A percentile compares a stretch with the other conserved stretches of the same genome.
Conservation (phyloP, 1,140 invertebrate species). For the Drosophila eugracilis region DNA sequence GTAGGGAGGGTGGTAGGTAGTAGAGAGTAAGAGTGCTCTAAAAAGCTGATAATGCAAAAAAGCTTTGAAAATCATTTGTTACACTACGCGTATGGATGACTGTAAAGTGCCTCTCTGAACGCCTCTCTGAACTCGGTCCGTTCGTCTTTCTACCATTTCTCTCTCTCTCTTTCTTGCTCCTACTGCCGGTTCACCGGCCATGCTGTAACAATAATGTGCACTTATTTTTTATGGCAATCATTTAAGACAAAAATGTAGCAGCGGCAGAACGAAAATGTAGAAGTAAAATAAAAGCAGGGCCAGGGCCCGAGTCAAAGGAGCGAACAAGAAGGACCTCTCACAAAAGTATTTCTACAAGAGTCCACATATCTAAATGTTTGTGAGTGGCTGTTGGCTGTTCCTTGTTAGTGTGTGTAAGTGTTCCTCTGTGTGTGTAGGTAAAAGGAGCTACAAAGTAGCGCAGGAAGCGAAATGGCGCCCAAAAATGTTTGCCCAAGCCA, state of each 20-base stretch:
- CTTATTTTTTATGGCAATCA: constrained; percentile 83
- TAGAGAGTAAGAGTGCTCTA: constrained; percentile 43
- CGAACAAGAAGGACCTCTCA: constrained; percentile 24
- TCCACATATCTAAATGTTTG: constrained; percentile 14
- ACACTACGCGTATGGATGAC: constrained; percentile 81
- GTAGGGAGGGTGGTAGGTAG: constrained; percentile 14
- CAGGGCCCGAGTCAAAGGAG: constrained; percentile 47
- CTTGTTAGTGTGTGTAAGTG: neutral
- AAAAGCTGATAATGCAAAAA: constrained; percentile 79
- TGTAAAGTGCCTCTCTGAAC: constrained; percentile 64
- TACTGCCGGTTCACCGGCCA: neutral
- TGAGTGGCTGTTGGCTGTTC: no score
- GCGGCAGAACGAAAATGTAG: constrained; percentile 56
- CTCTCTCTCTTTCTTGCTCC: neutral
- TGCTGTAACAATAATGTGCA: constrained; percentile 79
- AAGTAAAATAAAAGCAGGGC: constrained; percentile 73
- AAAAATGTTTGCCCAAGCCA: constrained; percentile 69
- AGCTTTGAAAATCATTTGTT: constrained; percentile 80
- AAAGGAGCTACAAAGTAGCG: constrained; percentile 41
- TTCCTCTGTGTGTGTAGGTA: neutral
- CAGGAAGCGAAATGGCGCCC: constrained; percentile 63
- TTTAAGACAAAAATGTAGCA: constrained; percentile 81
- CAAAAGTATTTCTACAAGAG: constrained; percentile 51
- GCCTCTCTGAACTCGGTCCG: constrained; percentile 18
- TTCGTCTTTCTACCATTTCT: neutral